A percentile compares a stretch with the other conserved stretches of the same genome.
phyloP scores from a whole-genome alignment of 2,888 invertebrate genomes.

The Epinotia brunnichana region DNA sequence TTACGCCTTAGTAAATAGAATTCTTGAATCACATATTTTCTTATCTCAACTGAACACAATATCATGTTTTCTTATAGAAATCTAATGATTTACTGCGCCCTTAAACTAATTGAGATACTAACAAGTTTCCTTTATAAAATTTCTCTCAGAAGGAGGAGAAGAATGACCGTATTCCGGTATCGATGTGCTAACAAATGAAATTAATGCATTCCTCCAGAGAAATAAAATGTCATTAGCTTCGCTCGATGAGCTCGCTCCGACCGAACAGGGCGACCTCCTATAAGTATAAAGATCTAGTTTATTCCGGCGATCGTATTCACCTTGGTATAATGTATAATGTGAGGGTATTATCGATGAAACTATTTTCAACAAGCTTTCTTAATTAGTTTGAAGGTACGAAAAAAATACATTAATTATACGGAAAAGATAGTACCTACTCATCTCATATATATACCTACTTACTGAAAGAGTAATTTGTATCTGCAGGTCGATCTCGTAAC shows the following conservation, averaged over 20 bases:
- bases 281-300: slow-evolving; percentile 58
- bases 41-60: neutral
- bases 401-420: too few species aligned
- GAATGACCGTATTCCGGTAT: slow-evolving; percentile 67
- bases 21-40: neutral
- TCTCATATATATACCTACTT: too few species aligned
- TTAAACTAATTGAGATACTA: slow-evolving; percentile 50
- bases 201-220: slow-evolving; percentile 81
- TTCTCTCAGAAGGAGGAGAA: slow-evolving; percentile 62
- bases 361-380: neutral
- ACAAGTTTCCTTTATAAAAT: slow-evolving; percentile 74
- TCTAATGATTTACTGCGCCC: slow-evolving; percentile 21
- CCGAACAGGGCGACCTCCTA: slow-evolving; percentile 41
- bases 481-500: too few species aligned
- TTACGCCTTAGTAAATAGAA: neutral
- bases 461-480: too few species aligned
- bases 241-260: slow-evolving; percentile 72
- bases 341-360: slow-evolving; percentile 15
- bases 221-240: slow-evolving; percentile 82
- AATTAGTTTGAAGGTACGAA: neutral
- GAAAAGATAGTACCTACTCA: too few species aligned
- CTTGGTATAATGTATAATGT: slow-evolving; percentile 31
- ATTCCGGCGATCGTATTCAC: slow-evolving; percentile 48
- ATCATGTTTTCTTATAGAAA: slow-evolving; percentile 5
- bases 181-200: slow-evolving; percentile 81